Percentiles rank a stretch among this genome's conserved stretches.
Evolutionary conservation across 2,888 invertebrate genomes (phyloP).

Genomic region (Athalia cordata): DNA sequence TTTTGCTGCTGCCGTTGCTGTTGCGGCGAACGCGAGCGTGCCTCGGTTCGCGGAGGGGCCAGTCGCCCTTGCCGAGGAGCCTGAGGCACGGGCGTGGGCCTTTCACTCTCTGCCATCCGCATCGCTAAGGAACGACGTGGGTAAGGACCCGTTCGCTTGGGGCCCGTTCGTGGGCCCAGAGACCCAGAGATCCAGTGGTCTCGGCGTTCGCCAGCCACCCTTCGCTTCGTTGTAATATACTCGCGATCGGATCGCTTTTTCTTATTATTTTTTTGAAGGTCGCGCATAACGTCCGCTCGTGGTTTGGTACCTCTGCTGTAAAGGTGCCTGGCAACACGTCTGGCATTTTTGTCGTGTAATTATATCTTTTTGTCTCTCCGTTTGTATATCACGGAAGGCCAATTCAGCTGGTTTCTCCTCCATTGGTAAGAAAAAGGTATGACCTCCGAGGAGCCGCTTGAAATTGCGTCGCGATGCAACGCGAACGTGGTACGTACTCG

Average conservation of each 20-base stretch:
- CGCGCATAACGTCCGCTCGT: not conserved
- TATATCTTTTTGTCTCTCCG: conserved; percentile 42
- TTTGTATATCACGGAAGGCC: conserved; percentile 38
- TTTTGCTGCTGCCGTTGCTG: conserved; percentile 14
- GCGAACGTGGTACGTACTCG: not conserved
- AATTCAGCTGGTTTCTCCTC: conserved; percentile 40
- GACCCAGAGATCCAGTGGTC: conserved; percentile 25
- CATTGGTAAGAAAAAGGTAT: conserved; percentile 27
- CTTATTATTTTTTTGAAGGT: conserved; percentile 39
- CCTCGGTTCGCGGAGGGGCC: conserved; percentile 65
- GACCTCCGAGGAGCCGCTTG: conserved; percentile 40
- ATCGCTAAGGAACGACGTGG: conserved; percentile 59
- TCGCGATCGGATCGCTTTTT: conserved; percentile 34
- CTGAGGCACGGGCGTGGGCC: conserved; percentile 74
- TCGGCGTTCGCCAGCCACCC: conserved; percentile 12
- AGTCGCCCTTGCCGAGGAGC: conserved; percentile 72
- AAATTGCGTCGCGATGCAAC: conserved; percentile 42
- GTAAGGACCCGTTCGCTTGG: conserved; percentile 39
- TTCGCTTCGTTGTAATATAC: conserved; percentile 11
- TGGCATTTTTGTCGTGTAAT: conserved; percentile 41
- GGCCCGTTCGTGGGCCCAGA: conserved; percentile 42
- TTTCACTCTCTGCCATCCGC: conserved; percentile 73
- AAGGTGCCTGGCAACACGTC: conserved; percentile 26
- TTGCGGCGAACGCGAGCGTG: conserved; percentile 44
- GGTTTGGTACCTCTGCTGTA: not conserved